phyloP scores from a whole-genome alignment of 2,888 invertebrate genomes.

The Microctonus hyperodae region DNA sequence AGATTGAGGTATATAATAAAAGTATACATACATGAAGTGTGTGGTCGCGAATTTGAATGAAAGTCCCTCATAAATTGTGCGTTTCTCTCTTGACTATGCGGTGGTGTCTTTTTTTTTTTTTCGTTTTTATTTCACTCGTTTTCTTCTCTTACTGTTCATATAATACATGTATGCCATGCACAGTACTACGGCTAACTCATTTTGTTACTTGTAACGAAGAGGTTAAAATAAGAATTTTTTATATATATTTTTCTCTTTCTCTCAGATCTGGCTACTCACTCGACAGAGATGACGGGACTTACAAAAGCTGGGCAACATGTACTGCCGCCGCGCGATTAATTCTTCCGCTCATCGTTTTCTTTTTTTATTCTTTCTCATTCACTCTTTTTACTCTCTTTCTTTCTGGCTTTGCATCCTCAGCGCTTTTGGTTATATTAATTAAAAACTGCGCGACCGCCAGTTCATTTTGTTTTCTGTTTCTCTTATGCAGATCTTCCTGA shows the following conservation, averaged over 20 bases:
- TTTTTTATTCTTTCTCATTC: neutral
- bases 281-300: constrained; percentile 20
- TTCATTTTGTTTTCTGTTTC: constrained; percentile 31
- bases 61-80: constrained; percentile 32
- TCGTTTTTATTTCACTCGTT: neutral
- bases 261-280: constrained; percentile 8
- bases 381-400: neutral
- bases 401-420: neutral
- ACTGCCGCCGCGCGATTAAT: constrained; percentile 18
- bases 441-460: constrained; percentile 27
- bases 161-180: neutral
- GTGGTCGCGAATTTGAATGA: constrained; percentile 32
- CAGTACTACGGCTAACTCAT: constrained; percentile 31
- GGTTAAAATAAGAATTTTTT: constrained; percentile 29
- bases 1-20: constrained; percentile 10
- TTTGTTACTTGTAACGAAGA: constrained; percentile 25
- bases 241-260: constrained; percentile 4
- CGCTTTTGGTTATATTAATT: constrained; percentile 31
- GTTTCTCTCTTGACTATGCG: constrained; percentile 8
- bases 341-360: neutral
- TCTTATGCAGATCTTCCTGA: constrained; percentile 11
- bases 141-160: neutral
- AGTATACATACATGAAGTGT: constrained; percentile 31
- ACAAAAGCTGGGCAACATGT: constrained; percentile 28
- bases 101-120: neutral